phyloP scores from a whole-genome alignment of 1,140 invertebrate species.

The Orussus abietinus region DNA sequence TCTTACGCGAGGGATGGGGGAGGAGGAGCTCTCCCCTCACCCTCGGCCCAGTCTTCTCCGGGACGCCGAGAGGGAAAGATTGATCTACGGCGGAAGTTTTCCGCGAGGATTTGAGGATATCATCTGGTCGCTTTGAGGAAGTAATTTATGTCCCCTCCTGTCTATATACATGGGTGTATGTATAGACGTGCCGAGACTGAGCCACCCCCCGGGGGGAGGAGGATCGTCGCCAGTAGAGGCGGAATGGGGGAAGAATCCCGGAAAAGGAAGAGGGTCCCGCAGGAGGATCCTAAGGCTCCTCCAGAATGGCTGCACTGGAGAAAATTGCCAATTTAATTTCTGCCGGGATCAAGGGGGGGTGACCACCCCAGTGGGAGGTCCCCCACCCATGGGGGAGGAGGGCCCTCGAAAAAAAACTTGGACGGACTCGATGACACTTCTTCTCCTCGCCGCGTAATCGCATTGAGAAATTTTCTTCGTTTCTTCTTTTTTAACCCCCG shows the following conservation, averaged over 20 bases:
- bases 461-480: too few relatives aligned
- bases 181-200: conserved; percentile 8
- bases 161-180: conserved; percentile 7
- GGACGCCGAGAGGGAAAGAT: conserved; percentile 23
- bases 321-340: conserved; percentile 1
- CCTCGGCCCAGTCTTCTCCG: too few relatives aligned
- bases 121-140: conserved; percentile 36
- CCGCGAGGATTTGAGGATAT: conserved; percentile 42
- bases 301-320: not conserved
- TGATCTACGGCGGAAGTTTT: conserved; percentile 44
- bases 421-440: too few relatives aligned
- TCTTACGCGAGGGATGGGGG: too few relatives aligned
- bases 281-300: too few relatives aligned
- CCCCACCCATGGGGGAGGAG: conserved; percentile 5
- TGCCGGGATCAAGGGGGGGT: not conserved
- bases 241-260: too few relatives aligned
- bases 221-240: too few relatives aligned
- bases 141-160: conserved; percentile 33
- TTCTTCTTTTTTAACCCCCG: not conserved
- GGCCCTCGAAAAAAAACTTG: conserved; percentile 7
- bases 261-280: too few relatives aligned
- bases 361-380: too few relatives aligned
- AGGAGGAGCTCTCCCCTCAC: too few relatives aligned
- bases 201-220: conserved; percentile 33
- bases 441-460: too few relatives aligned